Evolutionary conservation across 2,113 vertebrate species (phyloP).

Genomic region (Casuarius casuarius): DNA sequence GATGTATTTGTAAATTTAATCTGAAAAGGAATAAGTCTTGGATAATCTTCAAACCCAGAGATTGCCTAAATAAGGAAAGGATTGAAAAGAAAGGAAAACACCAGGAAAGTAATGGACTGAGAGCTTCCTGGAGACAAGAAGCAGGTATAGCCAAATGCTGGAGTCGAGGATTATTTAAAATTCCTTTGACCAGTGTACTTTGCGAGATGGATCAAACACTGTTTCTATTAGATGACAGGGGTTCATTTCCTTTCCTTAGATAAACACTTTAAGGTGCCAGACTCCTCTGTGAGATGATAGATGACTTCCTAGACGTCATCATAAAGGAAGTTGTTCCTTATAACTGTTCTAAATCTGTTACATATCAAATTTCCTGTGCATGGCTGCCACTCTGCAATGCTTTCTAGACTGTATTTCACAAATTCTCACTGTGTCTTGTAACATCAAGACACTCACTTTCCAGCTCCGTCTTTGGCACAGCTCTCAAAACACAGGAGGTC

Average conservation of each 20-base stretch:
- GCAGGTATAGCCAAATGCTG: slow-evolving; percentile 63
- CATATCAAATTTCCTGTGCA: slow-evolving; percentile 58
- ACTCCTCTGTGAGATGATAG: slow-evolving; percentile 72
- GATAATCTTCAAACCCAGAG: slow-evolving; percentile 41
- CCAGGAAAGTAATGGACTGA: slow-evolving; percentile 57
- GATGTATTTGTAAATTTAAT: slow-evolving; percentile 44
- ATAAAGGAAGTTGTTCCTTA: slow-evolving; percentile 68
- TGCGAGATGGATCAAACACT: slow-evolving; percentile 69
- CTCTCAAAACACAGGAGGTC: slow-evolving; percentile 40
- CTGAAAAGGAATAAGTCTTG: slow-evolving; percentile 45
- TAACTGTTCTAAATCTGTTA: slow-evolving; percentile 62
- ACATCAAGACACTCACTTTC: neutral
- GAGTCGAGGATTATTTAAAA: slow-evolving; percentile 65
- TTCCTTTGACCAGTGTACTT: slow-evolving; percentile 60
- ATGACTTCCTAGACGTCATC: slow-evolving; percentile 78
- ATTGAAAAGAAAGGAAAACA: slow-evolving; percentile 63
- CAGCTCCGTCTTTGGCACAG: neutral
- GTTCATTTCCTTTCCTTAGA: slow-evolving; percentile 78
- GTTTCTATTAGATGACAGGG: slow-evolving; percentile 69
- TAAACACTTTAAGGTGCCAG: slow-evolving; percentile 81
- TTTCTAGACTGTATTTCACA: slow-evolving; percentile 33
- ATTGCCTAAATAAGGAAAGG: slow-evolving; percentile 70
- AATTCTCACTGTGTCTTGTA: neutral
- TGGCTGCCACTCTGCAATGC: neutral
- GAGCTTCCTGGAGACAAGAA: slow-evolving; percentile 66